Evolutionary conservation across 2,113 vertebrate species (phyloP).

Genomic region (Calypte anna): DNA sequence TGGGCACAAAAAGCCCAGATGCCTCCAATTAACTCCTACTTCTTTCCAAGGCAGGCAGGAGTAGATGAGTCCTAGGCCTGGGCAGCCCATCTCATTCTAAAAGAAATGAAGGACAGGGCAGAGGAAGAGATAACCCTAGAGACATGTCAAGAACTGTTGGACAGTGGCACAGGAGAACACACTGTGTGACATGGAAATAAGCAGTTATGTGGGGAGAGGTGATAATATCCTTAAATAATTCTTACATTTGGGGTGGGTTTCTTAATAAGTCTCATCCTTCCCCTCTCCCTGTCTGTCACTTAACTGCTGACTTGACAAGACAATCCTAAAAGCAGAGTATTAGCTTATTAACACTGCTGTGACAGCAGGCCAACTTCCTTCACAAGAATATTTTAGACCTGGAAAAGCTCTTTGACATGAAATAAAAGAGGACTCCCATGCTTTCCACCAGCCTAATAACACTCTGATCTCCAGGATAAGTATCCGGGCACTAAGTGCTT

Average conservation of each 20-base stretch:
- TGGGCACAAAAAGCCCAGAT: not conserved
- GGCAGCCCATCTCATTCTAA: not conserved
- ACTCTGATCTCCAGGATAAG: not conserved
- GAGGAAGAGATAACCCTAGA: not conserved
- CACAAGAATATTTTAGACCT: not conserved
- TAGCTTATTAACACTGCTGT: not conserved
- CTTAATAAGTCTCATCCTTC: not conserved
- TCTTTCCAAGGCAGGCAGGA: not conserved
- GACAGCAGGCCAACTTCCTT: not conserved
- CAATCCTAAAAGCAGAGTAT: not conserved
- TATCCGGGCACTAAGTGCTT: not conserved
- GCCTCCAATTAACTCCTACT: not conserved
- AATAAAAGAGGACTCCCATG: not conserved
- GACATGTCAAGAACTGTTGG: not conserved
- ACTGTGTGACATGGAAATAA: not conserved
- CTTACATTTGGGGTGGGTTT: accelerated
- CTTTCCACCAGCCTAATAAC: not conserved
- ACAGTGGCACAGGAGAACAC: not conserved
- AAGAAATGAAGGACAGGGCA: not conserved
- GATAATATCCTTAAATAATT: not conserved
- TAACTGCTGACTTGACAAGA: not conserved
- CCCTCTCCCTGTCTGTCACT: not conserved
- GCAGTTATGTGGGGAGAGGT: not conserved
- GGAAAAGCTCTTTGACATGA: not conserved
- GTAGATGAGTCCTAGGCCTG: not conserved